Conservation (phyloP, 2,797 vertebrate genomes). For the Fratercula arctica region DNA sequence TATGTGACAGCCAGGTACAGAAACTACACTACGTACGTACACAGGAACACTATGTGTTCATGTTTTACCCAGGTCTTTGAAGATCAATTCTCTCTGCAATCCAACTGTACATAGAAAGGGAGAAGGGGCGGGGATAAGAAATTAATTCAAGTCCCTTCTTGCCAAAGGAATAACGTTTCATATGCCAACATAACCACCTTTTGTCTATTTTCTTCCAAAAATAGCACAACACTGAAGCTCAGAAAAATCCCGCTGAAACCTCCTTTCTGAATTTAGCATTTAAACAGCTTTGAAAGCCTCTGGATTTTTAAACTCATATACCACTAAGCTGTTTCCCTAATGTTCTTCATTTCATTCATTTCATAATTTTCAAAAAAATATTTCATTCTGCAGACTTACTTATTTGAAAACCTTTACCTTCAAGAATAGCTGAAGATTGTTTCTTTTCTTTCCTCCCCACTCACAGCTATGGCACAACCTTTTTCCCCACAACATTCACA, state of each 20-base stretch:
- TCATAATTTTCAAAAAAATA: not conserved
- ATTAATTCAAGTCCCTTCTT: not conserved
- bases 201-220: not conserved
- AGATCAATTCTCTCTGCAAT: not conserved
- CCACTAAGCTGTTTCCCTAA: not conserved
- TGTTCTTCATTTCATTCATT: not conserved
- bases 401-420: not conserved
- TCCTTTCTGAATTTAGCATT: slow-evolving; percentile 1
- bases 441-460: not conserved
- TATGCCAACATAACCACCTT: not conserved
- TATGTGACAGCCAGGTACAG: not conserved
- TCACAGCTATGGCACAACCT: not conserved
- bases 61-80: not conserved
- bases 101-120: not conserved
- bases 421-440: not conserved
- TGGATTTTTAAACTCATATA: not conserved
- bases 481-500: not conserved
- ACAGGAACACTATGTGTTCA: not conserved
- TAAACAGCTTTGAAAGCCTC: not conserved
- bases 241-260: not conserved
- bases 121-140: not conserved
- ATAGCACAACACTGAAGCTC: not conserved
- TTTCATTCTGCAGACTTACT: not conserved
- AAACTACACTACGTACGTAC: not conserved
- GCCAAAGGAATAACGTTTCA: not conserved